Evolutionary conservation across 2,888 invertebrate species (phyloP).

Genomic region (Drosophila yooni): DNA sequence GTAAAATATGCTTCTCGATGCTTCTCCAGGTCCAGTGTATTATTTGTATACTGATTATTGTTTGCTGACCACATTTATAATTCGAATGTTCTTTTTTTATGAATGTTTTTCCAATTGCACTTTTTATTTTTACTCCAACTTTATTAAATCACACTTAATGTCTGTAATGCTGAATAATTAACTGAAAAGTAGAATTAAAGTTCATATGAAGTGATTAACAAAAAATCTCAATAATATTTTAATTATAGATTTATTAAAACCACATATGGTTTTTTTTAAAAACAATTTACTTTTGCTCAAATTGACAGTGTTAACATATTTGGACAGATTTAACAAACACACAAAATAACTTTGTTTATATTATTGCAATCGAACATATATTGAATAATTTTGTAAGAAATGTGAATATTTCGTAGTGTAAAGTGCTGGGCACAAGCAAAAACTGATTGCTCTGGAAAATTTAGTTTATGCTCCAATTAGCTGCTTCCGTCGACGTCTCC

Average conservation of each 20-base stretch:
- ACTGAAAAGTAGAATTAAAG: not conserved
- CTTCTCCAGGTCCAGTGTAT: too few relatives aligned
- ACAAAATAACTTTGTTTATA: not conserved
- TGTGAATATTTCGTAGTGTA: not conserved
- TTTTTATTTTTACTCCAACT: not conserved
- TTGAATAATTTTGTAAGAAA: not conserved
- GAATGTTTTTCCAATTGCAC: not conserved
- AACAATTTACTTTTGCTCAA: not conserved
- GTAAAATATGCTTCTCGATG: not conserved
- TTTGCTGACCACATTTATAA: too few relatives aligned
- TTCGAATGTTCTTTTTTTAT: not conserved
- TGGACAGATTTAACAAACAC: not conserved
- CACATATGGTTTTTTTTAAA: not conserved
- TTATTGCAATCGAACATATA: not conserved
- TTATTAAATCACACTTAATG: not conserved
- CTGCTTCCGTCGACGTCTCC: constrained; percentile 60
- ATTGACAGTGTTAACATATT: not conserved
- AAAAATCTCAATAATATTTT: not conserved
- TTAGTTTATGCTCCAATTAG: constrained; percentile 78
- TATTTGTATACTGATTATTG: not conserved
- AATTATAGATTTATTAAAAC: not conserved
- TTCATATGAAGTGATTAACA: not conserved
- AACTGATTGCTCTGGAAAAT: constrained; percentile 32
- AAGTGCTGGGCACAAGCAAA: constrained; percentile 18
- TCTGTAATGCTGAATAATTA: not conserved